Conservation (phyloP, 2,113 vertebrate species). For the Apaloderma vittatum region DNA sequence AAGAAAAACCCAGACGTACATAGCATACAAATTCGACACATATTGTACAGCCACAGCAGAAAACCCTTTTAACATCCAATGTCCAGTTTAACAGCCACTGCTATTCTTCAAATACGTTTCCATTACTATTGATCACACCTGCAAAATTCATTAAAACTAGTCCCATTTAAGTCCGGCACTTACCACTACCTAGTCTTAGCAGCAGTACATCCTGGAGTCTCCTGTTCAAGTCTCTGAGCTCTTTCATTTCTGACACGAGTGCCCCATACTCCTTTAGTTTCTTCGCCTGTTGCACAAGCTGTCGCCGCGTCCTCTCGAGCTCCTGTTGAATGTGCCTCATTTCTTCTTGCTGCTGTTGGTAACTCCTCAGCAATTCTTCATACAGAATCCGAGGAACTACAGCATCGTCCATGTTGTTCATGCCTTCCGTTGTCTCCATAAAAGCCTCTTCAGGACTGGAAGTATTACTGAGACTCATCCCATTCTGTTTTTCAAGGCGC, state of each 20-base stretch:
- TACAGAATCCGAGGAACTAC: constrained; percentile 94
- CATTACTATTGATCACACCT: constrained; percentile 53
- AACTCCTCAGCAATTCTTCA: constrained; percentile 95
- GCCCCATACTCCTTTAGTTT: constrained; percentile 98
- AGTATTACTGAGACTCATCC: constrained; percentile 81
- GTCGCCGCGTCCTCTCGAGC: constrained; percentile 94
- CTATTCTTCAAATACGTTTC: constrained; percentile 51
- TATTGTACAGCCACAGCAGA: constrained; percentile 57
- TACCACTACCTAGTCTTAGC: constrained; percentile 96
- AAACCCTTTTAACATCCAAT: constrained; percentile 67
- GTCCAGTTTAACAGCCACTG: constrained; percentile 58
- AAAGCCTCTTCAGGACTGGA: constrained; percentile 81
- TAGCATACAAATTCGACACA: constrained; percentile 61
- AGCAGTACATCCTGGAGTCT: constrained; percentile 97
- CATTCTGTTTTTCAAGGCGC: constrained; percentile 88
- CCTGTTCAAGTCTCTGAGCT: constrained; percentile 98
- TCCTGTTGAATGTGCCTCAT: constrained; percentile 97
- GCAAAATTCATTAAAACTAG: constrained; percentile 59
- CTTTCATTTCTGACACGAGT: constrained; percentile 96
- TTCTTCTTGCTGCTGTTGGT: constrained; percentile 97
- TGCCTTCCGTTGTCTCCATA: constrained; percentile 78
- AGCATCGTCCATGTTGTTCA: constrained; percentile 84
- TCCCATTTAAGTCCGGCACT: constrained; percentile 76
- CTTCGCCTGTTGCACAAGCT: constrained; percentile 98
- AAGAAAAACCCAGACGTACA: constrained; percentile 54